Percentiles rank a stretch among this genome's conserved stretches.
These are phyloP conservation scores for Arenaria interpres DNA, from an alignment of 2,113 vertebrate genomes.

Conservation along the genomic window DNA sequence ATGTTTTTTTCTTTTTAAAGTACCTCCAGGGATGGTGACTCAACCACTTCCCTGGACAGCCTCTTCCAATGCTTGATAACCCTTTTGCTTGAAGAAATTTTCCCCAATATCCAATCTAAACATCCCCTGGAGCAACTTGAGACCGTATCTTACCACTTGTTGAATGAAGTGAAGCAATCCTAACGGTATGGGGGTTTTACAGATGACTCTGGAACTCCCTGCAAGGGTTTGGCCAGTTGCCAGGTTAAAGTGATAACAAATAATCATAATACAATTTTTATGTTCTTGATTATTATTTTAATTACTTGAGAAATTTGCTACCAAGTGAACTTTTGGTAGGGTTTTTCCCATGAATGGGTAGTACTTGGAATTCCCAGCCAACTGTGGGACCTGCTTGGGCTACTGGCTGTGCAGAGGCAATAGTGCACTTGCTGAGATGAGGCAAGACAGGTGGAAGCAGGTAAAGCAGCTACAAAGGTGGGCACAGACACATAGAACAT, in stretches of 20 bases:
- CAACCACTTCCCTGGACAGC: not conserved
- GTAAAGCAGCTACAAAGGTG: not conserved
- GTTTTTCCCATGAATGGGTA: not conserved
- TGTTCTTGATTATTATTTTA: not conserved
- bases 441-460: not conserved
- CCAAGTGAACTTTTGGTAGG: not conserved
- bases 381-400: rapidly evolving
- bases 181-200: not conserved
- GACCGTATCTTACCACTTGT: rapidly evolving
- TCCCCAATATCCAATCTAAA: not conserved
- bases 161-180: not conserved
- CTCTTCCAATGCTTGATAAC: not conserved
- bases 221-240: not conserved
- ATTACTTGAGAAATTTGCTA: not conserved
- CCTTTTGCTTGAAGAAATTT: not conserved
- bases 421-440: rapidly evolving
- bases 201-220: not conserved
- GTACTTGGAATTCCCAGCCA: not conserved
- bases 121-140: too few relatives aligned
- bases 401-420: not conserved
- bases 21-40: not conserved
- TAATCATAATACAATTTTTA: too few relatives aligned
- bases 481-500: not conserved
- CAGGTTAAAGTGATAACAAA: not conserved
- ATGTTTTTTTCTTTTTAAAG: not conserved